Conservation (phyloP, 37 sponge, comb jelly and placozoan species). For the Crambe crambe region DNA sequence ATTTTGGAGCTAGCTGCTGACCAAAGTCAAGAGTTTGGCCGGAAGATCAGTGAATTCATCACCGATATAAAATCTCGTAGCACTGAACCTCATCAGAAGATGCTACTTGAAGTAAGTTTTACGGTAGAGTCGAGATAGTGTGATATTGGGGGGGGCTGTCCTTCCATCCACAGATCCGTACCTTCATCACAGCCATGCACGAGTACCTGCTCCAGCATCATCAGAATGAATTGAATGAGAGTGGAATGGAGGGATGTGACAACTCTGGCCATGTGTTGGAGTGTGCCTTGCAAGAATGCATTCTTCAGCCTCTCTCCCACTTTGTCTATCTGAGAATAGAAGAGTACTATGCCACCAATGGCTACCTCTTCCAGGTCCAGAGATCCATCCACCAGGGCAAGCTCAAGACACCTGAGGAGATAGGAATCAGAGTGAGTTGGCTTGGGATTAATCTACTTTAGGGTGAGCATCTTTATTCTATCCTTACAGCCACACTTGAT, state of each 20-base stretch:
- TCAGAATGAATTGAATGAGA: constrained; percentile 17
- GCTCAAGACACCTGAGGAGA: constrained; percentile 43
- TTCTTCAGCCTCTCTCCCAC: constrained; percentile 41
- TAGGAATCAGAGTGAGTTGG: constrained; percentile 68
- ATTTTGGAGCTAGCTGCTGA: constrained; percentile 50
- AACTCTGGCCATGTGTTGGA: constrained; percentile 73
- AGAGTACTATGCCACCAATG: constrained; percentile 18
- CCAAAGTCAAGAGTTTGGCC: constrained; percentile 37
- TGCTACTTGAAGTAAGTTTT: constrained; percentile 39
- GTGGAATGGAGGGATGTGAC: constrained; percentile 60
- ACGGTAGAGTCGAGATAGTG: no score
- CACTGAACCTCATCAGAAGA: constrained; percentile 44
- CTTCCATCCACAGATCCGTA: constrained; percentile 37
- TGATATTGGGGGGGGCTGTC: background rate
- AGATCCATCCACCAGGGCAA: constrained; percentile 42
- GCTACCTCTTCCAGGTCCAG: constrained; percentile 40
- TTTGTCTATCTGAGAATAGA: constrained; percentile 36
- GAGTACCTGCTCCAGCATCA: constrained; percentile 53
- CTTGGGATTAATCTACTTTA: no score
- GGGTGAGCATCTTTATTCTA: no score
- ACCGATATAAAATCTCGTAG: constrained; percentile 16
- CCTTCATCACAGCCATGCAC: constrained; percentile 62
- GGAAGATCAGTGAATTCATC: constrained; percentile 23
- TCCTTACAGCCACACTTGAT: constrained; percentile 55
- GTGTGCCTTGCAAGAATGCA: constrained; percentile 54